Evolutionary conservation across 2,888 invertebrate genomes (phyloP), one percentile per base, ranked within the genome.

Genomic region (Plagiodera versicolora): DNA sequence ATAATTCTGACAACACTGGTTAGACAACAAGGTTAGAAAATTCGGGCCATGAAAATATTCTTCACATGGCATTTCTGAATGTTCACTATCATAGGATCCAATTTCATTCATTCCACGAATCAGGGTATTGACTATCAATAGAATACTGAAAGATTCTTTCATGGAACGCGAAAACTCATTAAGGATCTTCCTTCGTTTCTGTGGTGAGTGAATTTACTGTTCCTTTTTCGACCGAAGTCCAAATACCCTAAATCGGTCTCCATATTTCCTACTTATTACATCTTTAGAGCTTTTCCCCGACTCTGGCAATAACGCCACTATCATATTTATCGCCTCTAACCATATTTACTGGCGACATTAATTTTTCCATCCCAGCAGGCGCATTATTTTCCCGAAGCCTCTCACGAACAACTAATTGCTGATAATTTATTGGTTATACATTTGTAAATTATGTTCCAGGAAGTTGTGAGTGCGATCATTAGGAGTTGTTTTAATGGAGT

Each of bases 321-420:
- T 67, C 71, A 69, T 72, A 74, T 75, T 75, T 75, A 75, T 74
- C 72, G 71, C 72, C 69, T 68, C 71, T 71, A 70, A 75, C 73
- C 74, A 70, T 75, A 75, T 75, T 75, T 75, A 74, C 71, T 71
- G 67, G 69, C 67, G 67, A 68, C 75, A 75, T 75, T 75, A 75
- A 75, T 75, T 75, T 74, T 74, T 70, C 70, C 69, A 65, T 70
- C 67, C 67, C 68, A 64, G 56, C 53, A 47, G 53, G 45, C 35
- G 52, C 48, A 32, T 52, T 59, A 52, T 54, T 49, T 44, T 53
- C 35, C 44, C 39, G 4, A 17, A 51, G 55, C 46, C 39, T 50
- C 28, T 39, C 52, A 52, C 52, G 18, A 56, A 52, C 39, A 59
- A 57, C 63, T 62, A 58, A 58, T 58, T 62, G 62, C 58, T 50